phyloP scores from a whole-genome alignment of 2,888 invertebrate species.

The Ctenicera cuprea region DNA sequence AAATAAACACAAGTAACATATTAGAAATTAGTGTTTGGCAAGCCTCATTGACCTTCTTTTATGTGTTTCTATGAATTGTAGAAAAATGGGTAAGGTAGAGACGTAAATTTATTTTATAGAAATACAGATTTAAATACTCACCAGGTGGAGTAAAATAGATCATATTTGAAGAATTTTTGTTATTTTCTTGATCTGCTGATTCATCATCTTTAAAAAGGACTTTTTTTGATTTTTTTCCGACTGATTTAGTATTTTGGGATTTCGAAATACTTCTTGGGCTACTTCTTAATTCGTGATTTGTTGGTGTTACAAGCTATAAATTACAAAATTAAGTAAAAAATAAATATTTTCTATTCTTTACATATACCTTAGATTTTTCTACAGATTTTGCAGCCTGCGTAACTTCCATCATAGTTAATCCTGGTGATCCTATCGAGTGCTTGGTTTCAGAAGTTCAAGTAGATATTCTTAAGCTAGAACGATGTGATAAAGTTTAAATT shows the following conservation, averaged over 20 bases:
- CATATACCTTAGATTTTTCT: background rate
- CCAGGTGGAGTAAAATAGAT: background rate
- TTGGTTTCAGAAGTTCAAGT: background rate
- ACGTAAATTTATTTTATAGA: background rate
- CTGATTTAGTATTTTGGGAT: constrained; percentile 11
- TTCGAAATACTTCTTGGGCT: constrained; percentile 49
- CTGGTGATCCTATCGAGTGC: constrained; percentile 60
- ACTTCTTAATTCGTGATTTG: background rate
- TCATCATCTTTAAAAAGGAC: constrained; percentile 49
- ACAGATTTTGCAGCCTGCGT: constrained; percentile 50
- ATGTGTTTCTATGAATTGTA: background rate
- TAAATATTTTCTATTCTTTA: no score
- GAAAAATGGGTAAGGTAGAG: background rate
- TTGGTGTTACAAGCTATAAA: constrained; percentile 6
- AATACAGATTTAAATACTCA: no score
- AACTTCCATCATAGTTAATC: constrained; percentile 63
- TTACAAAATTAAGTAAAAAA: background rate
- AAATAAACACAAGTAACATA: no score
- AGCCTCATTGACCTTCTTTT: background rate
- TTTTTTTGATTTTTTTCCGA: constrained; percentile 37
- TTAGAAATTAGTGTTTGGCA: no score
- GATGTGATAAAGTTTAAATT: no score
- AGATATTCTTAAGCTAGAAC: background rate
- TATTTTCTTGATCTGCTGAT: constrained; percentile 20
- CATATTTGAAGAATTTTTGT: background rate